These are phyloP conservation scores for Allygus modestus DNA, from an alignment of 2,888 invertebrate species.

Conservation along the genomic window DNA sequence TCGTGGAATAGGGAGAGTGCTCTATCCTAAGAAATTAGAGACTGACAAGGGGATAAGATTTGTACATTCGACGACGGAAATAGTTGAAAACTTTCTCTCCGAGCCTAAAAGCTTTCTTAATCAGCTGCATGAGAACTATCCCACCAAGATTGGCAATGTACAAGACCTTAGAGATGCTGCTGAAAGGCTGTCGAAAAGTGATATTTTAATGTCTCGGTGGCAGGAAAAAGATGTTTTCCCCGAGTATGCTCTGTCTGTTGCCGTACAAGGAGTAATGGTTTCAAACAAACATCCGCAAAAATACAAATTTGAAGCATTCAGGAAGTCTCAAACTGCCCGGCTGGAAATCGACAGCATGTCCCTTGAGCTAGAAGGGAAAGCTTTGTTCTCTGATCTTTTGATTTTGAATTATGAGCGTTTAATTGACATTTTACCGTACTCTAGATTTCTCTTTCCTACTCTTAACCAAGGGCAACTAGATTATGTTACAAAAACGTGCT, in stretches of 20 bases:
- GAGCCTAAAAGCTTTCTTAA: conserved; percentile 82
- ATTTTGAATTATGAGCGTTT: conserved; percentile 28
- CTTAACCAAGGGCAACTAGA: conserved; percentile 16
- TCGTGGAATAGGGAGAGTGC: conserved; percentile 55
- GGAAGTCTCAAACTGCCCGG: conserved; percentile 36
- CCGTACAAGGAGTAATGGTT: conserved; percentile 84
- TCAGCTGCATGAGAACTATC: conserved; percentile 86
- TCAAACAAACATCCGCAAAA: conserved; percentile 79
- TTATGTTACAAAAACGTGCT: conserved; percentile 11
- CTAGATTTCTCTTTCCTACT: conserved; percentile 4
- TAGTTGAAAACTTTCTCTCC: conserved; percentile 82
- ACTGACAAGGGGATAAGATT: conserved; percentile 72
- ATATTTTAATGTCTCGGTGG: conserved; percentile 73
- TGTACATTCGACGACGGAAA: conserved; percentile 80
- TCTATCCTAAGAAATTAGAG: conserved; percentile 57
- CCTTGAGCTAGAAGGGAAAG: conserved; percentile 40
- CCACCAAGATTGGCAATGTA: conserved; percentile 72
- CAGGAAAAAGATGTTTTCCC: conserved; percentile 58
- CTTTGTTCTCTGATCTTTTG: conserved; percentile 26
- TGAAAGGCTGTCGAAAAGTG: conserved; percentile 84
- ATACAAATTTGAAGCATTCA: conserved; percentile 40
- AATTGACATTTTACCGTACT: conserved; percentile 34
- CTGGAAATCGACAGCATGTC: conserved; percentile 21
- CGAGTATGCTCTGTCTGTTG: conserved; percentile 71
- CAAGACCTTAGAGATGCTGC: conserved; percentile 80